Evolutionary conservation across 2,113 vertebrate genomes (phyloP).

Genomic region (Stigmatopora nigra): DNA sequence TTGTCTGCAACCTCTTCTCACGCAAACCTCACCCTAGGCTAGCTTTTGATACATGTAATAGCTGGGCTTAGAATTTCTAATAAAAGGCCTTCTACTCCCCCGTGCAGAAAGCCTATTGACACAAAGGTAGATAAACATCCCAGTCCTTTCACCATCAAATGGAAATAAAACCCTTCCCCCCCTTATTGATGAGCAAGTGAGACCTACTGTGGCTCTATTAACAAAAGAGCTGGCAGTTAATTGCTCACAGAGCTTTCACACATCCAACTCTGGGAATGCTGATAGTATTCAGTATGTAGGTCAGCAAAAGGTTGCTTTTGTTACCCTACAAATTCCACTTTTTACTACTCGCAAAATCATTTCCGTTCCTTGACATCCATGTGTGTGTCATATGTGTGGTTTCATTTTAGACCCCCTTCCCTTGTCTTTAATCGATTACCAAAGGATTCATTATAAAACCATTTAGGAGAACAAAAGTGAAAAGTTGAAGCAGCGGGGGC

Average conservation of each 20-base stretch:
- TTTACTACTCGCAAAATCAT: neutral
- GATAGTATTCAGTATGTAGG: conserved; percentile 51
- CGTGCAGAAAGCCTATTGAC: conserved; percentile 46
- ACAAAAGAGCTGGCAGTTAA: conserved; percentile 67
- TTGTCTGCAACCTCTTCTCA: conserved; percentile 6
- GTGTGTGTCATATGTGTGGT: neutral
- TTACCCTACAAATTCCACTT: conserved; percentile 24
- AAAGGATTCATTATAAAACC: conserved; percentile 36
- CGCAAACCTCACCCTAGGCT: conserved; percentile 11
- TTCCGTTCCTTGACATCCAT: neutral
- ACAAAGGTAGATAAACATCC: conserved; percentile 64
- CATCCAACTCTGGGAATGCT: conserved; percentile 48
- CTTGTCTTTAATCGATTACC: conserved; percentile 7
- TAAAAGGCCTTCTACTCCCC: conserved; percentile 36
- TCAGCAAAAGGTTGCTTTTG: conserved; percentile 51
- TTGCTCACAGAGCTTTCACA: conserved; percentile 61
- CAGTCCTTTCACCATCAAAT: conserved; percentile 59
- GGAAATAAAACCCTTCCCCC: conserved; percentile 66
- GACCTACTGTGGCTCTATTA: conserved; percentile 66
- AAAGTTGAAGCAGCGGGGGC: conserved; percentile 21
- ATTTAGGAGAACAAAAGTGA: conserved; percentile 24
- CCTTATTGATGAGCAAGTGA: conserved; percentile 66
- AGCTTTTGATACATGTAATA: conserved; percentile 37
- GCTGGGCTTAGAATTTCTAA: conserved; percentile 36
- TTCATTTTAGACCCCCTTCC: neutral